A percentile compares a stretch with the other conserved stretches of the same genome.
Evolutionary conservation across 2,113 vertebrate species (phyloP).

Genomic region (Ifrita kowaldi): DNA sequence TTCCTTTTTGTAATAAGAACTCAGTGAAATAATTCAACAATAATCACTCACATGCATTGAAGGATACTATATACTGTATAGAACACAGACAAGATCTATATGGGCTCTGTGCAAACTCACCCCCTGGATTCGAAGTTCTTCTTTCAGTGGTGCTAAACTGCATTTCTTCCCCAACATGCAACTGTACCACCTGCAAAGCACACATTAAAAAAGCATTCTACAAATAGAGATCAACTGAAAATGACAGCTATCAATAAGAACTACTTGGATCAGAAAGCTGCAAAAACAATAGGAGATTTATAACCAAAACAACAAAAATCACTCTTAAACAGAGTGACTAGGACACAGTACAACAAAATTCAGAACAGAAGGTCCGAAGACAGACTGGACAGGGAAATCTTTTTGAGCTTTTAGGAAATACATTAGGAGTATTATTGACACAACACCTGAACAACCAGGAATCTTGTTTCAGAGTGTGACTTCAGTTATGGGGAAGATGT

Average conservation of each 20-base stretch:
- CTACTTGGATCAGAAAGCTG: not conserved
- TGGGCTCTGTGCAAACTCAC: conserved; percentile 69
- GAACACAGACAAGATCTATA: not conserved
- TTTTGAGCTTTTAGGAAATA: not conserved
- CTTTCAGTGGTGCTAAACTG: conserved; percentile 92
- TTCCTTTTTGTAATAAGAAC: not conserved
- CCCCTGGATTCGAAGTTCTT: conserved; percentile 92
- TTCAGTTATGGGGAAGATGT: not conserved
- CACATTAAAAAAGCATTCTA: not conserved
- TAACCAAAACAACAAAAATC: not conserved
- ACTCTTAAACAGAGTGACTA: not conserved
- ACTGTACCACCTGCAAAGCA: conserved; percentile 90
- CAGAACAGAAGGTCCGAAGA: not conserved
- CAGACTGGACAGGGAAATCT: not conserved
- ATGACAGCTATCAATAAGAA: not conserved
- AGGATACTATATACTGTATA: not conserved
- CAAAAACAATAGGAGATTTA: not conserved
- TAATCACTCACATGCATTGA: not conserved
- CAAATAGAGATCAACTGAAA: not conserved
- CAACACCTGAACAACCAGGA: not conserved
- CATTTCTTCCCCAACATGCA: conserved; percentile 99
- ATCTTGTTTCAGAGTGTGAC: not conserved
- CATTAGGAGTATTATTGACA: not conserved
- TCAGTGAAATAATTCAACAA: not conserved
- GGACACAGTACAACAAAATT: not conserved